A percentile compares a stretch with the other conserved stretches of the same genome.
These are phyloP conservation scores for Sandelia bainsii DNA, from an alignment of 2,797 vertebrate genomes.

Conservation along the genomic window DNA sequence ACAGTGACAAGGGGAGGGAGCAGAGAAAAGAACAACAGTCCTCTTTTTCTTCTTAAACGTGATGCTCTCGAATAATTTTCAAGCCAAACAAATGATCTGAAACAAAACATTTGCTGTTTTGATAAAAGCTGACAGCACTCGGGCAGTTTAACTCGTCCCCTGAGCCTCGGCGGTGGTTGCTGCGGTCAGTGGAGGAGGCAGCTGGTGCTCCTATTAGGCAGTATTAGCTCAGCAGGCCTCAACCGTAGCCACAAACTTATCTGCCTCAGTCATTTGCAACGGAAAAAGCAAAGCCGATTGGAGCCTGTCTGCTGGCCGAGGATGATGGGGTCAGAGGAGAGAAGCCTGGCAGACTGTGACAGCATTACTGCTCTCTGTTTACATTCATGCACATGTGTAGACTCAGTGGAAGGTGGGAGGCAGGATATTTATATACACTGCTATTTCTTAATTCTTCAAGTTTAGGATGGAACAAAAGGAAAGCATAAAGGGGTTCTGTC, in stretches of 20 bases:
- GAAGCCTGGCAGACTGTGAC: conserved; percentile 40
- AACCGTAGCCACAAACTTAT: conserved; percentile 57
- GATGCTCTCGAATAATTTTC: neutral
- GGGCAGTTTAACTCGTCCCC: conserved; percentile 11
- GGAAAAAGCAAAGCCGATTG: conserved; percentile 83
- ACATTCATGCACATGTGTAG: conserved; percentile 25
- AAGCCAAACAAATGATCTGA: neutral
- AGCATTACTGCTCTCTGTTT: conserved; percentile 44
- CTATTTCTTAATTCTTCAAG: too few species aligned
- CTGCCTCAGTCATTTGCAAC: conserved; percentile 68
- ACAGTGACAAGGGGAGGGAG: neutral
- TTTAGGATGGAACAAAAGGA: too few species aligned
- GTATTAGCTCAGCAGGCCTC: conserved; percentile 69
- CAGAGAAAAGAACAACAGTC: conserved; percentile 4
- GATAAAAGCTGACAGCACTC: neutral
- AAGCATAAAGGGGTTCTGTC: too few species aligned
- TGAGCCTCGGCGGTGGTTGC: conserved; percentile 12
- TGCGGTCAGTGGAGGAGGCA: conserved; percentile 53
- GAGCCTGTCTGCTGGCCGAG: conserved; percentile 44
- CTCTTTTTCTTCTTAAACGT: neutral
- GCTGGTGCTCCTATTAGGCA: conserved; percentile 66
- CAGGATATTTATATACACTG: neutral
- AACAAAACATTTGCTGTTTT: neutral
- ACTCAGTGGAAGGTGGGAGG: neutral
- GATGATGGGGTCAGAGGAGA: conserved; percentile 45